These are phyloP conservation scores for Piliocolobus tephrosceles DNA, from an alignment of 2,113 vertebrate genomes.

Conservation along the genomic window DNA sequence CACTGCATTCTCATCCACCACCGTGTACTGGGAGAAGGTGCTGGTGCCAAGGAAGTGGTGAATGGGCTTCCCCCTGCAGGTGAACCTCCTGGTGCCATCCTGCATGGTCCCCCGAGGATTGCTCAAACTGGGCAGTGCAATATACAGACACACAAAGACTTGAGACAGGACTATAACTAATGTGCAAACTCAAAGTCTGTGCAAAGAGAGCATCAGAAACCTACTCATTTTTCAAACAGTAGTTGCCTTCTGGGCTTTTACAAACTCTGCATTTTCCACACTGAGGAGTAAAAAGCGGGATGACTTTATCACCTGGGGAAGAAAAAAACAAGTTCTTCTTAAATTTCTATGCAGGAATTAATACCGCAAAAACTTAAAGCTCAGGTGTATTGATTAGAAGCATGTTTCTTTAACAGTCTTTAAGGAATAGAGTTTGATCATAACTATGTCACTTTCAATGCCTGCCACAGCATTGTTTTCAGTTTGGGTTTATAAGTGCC, in stretches of 20 bases:
- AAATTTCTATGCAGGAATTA: too few species aligned
- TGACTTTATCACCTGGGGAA: constrained; percentile 88
- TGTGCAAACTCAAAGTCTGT: neutral
- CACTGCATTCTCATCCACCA: constrained; percentile 85
- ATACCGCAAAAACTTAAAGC: neutral
- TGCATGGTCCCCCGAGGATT: constrained; percentile 37
- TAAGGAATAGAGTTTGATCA: neutral
- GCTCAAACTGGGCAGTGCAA: neutral
- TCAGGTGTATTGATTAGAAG: neutral
- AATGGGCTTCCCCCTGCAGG: constrained; percentile 85
- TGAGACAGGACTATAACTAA: neutral
- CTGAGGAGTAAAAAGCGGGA: constrained; percentile 87
- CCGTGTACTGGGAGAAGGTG: constrained; percentile 90
- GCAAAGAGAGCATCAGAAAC: constrained; percentile 15
- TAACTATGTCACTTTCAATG: neutral
- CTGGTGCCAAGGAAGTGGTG: constrained; percentile 86
- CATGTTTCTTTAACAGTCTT: neutral
- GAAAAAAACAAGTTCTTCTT: neutral
- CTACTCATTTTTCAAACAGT: constrained; percentile 84
- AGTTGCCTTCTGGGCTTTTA: constrained; percentile 81
- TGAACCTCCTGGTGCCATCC: constrained; percentile 81
- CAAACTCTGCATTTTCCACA: constrained; percentile 86
- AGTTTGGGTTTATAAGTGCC: neutral
- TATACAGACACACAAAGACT: neutral
- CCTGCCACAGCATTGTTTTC: neutral